Conservation (phyloP, 2,888 invertebrate species). For the Drosophila stalkeri region DNA sequence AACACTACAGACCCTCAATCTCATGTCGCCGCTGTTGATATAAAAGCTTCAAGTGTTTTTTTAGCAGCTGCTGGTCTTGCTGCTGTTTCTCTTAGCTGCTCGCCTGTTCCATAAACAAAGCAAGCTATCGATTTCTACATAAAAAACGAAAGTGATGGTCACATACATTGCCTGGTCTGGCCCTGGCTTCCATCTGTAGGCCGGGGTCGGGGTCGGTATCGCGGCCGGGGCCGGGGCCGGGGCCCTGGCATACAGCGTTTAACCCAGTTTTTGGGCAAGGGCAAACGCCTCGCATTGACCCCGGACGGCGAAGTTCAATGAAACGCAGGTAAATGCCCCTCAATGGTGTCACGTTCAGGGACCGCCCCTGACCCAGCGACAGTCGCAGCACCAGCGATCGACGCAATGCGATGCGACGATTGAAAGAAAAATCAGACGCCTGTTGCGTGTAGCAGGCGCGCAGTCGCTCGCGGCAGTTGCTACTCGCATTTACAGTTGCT, state of each 20-base stretch:
- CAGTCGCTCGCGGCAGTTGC: conserved; percentile 52
- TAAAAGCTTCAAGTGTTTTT: conserved; percentile 26
- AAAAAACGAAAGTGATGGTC: conserved; percentile 80
- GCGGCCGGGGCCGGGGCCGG: conserved; percentile 25
- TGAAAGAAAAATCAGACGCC: conserved; percentile 83
- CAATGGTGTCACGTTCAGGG: conserved; percentile 80
- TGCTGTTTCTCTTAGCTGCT: conserved; percentile 45
- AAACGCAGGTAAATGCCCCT: conserved; percentile 53
- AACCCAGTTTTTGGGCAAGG: conserved; percentile 58
- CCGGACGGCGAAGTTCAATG: conserved; percentile 65
- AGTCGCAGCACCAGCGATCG: conserved; percentile 17
- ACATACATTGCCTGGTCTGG: conserved; percentile 29
- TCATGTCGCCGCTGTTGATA: conserved; percentile 23
- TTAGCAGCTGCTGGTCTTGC: not conserved
- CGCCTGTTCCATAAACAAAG: conserved; percentile 77
- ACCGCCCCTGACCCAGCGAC: conserved; percentile 67
- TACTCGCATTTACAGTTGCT: conserved; percentile 39
- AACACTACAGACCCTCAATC: conserved; percentile 48
- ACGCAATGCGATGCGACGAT: conserved; percentile 48
- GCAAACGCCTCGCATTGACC: conserved; percentile 50
- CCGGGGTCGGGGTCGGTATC: conserved; percentile 18
- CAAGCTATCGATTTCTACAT: conserved; percentile 83
- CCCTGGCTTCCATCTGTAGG: conserved; percentile 13
- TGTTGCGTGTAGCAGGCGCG: conserved; percentile 73
- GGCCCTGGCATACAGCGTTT: conserved; percentile 48